These are phyloP conservation scores for Xylocampa areola DNA, from an alignment of 2,888 invertebrate species.

Conservation along the genomic window DNA sequence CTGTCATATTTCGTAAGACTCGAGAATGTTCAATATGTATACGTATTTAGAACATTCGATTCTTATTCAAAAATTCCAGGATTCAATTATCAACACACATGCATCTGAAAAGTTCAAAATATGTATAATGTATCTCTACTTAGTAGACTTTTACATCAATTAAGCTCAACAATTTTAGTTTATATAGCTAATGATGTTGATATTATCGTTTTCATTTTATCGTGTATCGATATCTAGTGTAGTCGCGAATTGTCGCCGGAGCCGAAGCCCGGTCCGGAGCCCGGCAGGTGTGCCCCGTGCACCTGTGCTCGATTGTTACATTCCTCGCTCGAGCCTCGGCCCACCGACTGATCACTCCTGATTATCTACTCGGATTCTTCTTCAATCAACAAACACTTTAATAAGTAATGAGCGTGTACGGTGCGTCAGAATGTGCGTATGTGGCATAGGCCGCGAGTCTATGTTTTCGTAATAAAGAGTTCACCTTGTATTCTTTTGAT, in stretches of 20 bases:
- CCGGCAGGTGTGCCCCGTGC: constrained; percentile 80
- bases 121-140: too few relatives aligned
- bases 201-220: constrained; percentile 40
- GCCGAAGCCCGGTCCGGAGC: constrained; percentile 25
- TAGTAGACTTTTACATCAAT: too few relatives aligned
- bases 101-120: too few relatives aligned
- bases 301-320: constrained; percentile 83
- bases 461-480: too few relatives aligned
- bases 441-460: neutral
- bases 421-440: constrained; percentile 16
- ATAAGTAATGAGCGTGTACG: constrained; percentile 48
- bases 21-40: constrained; percentile 16
- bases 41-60: neutral
- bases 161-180: constrained; percentile 15
- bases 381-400: constrained; percentile 65
- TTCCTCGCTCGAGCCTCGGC: constrained; percentile 64
- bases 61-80: too few relatives aligned
- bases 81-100: too few relatives aligned
- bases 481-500: too few relatives aligned
- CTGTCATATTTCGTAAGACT: constrained; percentile 50
- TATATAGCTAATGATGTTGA: constrained; percentile 24
- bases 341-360: constrained; percentile 56
- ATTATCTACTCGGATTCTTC: constrained; percentile 72
- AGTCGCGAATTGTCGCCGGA: constrained; percentile 65
- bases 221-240: constrained; percentile 42